Evolutionary conservation across 2,113 vertebrate genomes (phyloP), one percentile per base, ranked within the genome.

Genomic region (Phyllopteryx taeniolatus): DNA sequence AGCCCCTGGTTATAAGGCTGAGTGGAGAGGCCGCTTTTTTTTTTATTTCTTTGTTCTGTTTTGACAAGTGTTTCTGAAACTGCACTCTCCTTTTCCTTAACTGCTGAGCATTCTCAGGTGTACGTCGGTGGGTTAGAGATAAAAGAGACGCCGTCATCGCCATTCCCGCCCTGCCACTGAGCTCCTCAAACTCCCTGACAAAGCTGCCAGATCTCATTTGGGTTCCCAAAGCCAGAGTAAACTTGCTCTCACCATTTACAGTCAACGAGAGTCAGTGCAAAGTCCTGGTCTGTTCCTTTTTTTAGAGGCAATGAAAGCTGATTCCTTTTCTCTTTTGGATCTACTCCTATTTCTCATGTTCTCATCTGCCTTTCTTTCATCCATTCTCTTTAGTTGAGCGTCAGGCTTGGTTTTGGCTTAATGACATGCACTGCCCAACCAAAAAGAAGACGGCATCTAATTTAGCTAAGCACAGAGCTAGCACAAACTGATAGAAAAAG

Each of bases 171-270:
- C 92, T 84, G 89, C 89, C 88, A 88, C 83, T 77, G 91, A 92
- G 89, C 91, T 79, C 88, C 86, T 92, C 90, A 89, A 88, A 91
- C 92, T 93, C 91, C 83, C 91, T 93, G 92, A 93, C 92, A 92
- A 90, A 89, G 80, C 92, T 94, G 90, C 94, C 93, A 93, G 87
- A 68, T 92, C 88, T 85, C 88, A 93, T 92, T 92, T 89, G 86
- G 84, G 85, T 85, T 72, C 87, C 81, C 91, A 83, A 86, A 86
- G 84, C 63, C 51, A 84, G 69, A 76, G 89, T 90, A 88, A 94
- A 94, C 91, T 88, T 91, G 44, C 44, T 64, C 91, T 93, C 20
- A 92, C 91, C 94, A 74, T 76, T 89, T 85, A 86, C 88, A 91
- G 92, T 94, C 86, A 83, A 61, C 82, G 71, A 81, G 49, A 81